phyloP scores from a whole-genome alignment of 2,888 invertebrate genomes.

The Xylocampa areola region DNA sequence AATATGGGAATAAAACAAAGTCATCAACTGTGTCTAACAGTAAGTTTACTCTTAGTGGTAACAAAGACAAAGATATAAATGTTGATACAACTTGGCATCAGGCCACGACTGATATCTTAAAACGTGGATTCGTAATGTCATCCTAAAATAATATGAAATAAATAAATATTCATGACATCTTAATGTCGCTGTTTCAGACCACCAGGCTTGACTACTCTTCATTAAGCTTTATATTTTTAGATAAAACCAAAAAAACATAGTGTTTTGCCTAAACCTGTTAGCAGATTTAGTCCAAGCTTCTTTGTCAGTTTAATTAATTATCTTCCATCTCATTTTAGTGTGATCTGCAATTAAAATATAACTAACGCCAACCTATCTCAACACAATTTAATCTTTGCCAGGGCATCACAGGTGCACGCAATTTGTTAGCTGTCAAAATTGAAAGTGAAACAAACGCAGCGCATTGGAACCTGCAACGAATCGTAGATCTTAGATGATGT shows the following conservation, averaged over 20 bases:
- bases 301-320: too few species aligned
- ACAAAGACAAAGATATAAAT: not conserved
- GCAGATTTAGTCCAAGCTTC: too few species aligned
- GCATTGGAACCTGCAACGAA: constrained; percentile 22
- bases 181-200: too few species aligned
- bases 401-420: constrained; percentile 56
- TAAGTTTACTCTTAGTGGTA: constrained; percentile 7
- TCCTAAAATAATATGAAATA: not conserved
- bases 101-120: constrained; percentile 18
- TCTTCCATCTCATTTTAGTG: too few species aligned
- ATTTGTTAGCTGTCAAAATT: constrained; percentile 55
- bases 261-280: too few species aligned
- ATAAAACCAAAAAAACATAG: too few species aligned
- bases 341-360: too few species aligned
- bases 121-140: too few species aligned
- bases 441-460: constrained; percentile 45
- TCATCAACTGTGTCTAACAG: not conserved
- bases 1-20: constrained; percentile 21
- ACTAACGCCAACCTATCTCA: too few species aligned
- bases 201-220: too few species aligned
- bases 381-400: constrained; percentile 42
- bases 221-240: too few species aligned
- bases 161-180: too few species aligned
- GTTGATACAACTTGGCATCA: constrained; percentile 8
- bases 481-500: constrained; percentile 19